Evolutionary conservation across 2,888 invertebrate species (phyloP).

Genomic region (Aleiodes testaceus): DNA sequence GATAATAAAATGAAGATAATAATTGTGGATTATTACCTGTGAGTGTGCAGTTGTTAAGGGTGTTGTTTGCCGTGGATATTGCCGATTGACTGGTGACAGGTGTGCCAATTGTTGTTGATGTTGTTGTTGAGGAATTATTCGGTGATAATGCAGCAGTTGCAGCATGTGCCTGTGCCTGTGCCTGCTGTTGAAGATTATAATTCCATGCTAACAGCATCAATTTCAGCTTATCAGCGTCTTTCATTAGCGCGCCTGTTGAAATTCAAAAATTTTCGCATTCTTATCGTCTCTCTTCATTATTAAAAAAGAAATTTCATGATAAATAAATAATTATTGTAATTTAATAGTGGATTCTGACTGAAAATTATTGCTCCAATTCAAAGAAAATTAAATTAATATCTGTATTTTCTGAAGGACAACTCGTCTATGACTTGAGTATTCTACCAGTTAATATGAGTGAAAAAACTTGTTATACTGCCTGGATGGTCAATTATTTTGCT

Average conservation of each 20-base stretch:
- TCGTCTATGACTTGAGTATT: background rate
- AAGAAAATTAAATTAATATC: constrained; percentile 9
- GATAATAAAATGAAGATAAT: constrained; percentile 47
- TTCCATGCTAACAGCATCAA: constrained; percentile 92
- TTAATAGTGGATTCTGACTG: constrained; percentile 7
- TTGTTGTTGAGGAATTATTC: constrained; percentile 69
- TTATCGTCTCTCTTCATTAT: constrained; percentile 30
- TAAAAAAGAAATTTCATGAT: too few relatives aligned
- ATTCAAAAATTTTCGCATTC: constrained; percentile 52
- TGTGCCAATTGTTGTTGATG: constrained; percentile 66
- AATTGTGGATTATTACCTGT: constrained; percentile 70
- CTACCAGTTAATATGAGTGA: too few relatives aligned
- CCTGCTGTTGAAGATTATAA: constrained; percentile 83
- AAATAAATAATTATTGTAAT: background rate
- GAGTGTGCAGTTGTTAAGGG: constrained; percentile 71
- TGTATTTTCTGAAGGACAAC: background rate
- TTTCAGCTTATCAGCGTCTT: constrained; percentile 91
- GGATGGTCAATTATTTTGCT: too few relatives aligned
- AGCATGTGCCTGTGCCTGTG: constrained; percentile 67
- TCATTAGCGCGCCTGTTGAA: constrained; percentile 77
- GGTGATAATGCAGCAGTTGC: constrained; percentile 69
- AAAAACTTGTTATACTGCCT: too few relatives aligned
- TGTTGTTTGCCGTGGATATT: constrained; percentile 72
- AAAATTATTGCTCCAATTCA: constrained; percentile 20
- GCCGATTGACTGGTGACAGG: constrained; percentile 71